Percentiles rank a stretch among this genome's conserved stretches.
Evolutionary conservation across 64 coral and sea anemone species (phyloP).

Genomic region (Montipora sp.): DNA sequence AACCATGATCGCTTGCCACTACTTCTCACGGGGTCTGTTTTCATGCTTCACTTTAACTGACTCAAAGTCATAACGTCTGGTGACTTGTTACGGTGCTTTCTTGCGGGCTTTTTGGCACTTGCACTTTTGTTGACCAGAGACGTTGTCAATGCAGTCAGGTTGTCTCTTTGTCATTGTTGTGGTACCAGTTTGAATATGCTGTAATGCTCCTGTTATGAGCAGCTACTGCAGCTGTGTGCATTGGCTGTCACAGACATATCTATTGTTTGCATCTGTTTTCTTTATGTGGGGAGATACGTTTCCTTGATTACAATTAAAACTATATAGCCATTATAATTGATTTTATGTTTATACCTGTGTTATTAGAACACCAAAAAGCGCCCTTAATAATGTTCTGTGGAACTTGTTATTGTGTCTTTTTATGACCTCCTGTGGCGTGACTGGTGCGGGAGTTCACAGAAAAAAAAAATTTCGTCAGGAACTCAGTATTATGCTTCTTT

Average conservation of each 20-base stretch:
- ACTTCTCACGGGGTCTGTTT: neutral
- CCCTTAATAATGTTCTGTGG: neutral
- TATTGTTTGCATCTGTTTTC: slow-evolving; percentile 14
- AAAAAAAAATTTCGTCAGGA: neutral
- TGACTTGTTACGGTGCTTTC: neutral
- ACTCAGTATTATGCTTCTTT: neutral
- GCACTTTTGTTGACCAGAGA: slow-evolving; percentile 49
- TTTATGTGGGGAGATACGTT: slow-evolving; percentile 38
- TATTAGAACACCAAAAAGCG: neutral
- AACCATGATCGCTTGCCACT: neutral
- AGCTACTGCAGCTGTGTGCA: slow-evolving; percentile 51
- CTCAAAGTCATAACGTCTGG: neutral
- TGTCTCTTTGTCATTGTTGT: neutral
- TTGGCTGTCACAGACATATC: slow-evolving; percentile 46
- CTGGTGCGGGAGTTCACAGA: neutral
- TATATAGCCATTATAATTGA: neutral
- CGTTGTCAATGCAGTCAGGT: slow-evolving; percentile 37
- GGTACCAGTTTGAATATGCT: neutral
- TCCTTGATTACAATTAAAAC: neutral
- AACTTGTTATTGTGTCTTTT: no score
- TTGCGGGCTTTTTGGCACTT: slow-evolving; percentile 19
- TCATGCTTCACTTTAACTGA: neutral
- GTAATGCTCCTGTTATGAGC: neutral
- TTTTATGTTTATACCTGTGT: neutral
- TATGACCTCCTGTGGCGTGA: neutral